Percentiles rank a stretch among this genome's conserved stretches.
Conservation (phyloP, 1,140 invertebrate species). For the Drosophila quadrilineata region DNA sequence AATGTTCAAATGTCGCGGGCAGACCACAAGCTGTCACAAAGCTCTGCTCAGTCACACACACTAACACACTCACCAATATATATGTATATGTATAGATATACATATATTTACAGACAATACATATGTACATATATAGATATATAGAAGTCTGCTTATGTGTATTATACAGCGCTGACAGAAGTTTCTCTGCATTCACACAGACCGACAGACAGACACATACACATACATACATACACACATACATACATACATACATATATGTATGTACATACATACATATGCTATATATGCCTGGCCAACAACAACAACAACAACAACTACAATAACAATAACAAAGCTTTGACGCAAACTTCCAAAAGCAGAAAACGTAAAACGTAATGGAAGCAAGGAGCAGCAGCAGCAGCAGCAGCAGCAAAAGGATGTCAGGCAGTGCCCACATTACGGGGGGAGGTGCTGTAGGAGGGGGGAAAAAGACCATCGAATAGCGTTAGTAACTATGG, state of each 20-base stretch:
- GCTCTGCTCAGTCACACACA: constrained; percentile 42
- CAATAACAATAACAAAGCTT: constrained; percentile 60
- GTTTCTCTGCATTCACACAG: constrained; percentile 16
- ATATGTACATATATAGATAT: background rate
- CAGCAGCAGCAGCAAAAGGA: background rate
- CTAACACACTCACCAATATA: background rate
- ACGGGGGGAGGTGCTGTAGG: background rate
- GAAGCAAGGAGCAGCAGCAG: too few relatives aligned
- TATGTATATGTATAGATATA: background rate
- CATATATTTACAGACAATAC: background rate
- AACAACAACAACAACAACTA: constrained; percentile 12
- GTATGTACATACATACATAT: background rate
- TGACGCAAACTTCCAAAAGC: constrained; percentile 72
- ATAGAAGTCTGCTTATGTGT: background rate
- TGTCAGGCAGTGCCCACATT: background rate
- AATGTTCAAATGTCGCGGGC: constrained; percentile 72
- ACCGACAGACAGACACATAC: constrained; percentile 8
- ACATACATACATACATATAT: background rate
- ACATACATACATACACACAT: constrained; percentile 4
- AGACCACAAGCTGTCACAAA: constrained; percentile 78
- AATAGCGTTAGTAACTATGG: constrained; percentile 35
- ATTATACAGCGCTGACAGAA: constrained; percentile 1
- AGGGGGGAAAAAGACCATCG: too few relatives aligned
- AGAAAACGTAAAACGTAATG: constrained; percentile 50
- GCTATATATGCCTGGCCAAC: constrained; percentile 30